Percentiles rank a stretch among this genome's conserved stretches.
These are phyloP conservation scores for Columba janthina DNA, from an alignment of 2,113 vertebrate genomes.

Conservation along the genomic window DNA sequence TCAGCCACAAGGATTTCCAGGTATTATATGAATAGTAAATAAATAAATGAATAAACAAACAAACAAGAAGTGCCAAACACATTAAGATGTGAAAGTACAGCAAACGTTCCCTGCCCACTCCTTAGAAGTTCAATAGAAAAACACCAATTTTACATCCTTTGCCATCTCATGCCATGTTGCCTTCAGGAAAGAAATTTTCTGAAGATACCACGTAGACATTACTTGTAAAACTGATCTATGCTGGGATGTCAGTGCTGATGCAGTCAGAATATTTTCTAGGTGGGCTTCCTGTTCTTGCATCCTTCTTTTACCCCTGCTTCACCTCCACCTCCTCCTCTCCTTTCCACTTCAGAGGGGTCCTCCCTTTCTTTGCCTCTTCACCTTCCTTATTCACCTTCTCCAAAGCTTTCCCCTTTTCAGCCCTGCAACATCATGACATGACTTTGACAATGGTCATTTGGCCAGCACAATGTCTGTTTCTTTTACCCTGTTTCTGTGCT, in stretches of 20 bases:
- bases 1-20: neutral
- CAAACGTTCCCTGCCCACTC: neutral
- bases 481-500: neutral
- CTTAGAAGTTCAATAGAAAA: neutral
- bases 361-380: neutral
- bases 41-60: too few relatives aligned
- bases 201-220: neutral
- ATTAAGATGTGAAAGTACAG: neutral
- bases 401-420: neutral
- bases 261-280: neutral
- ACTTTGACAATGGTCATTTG: neutral
- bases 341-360: neutral
- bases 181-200: neutral
- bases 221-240: neutral
- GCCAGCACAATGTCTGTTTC: neutral
- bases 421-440: neutral
- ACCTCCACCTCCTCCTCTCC: neutral
- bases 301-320: neutral
- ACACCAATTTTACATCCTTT: neutral
- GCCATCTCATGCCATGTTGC: accelerated
- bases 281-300: neutral
- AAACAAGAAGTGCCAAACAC: neutral
- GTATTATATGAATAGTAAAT: neutral
- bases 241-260: neutral
- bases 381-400: neutral